Evolutionary conservation across 2,797 vertebrate genomes (phyloP).

Genomic region (Phataginus tricuspis): DNA sequence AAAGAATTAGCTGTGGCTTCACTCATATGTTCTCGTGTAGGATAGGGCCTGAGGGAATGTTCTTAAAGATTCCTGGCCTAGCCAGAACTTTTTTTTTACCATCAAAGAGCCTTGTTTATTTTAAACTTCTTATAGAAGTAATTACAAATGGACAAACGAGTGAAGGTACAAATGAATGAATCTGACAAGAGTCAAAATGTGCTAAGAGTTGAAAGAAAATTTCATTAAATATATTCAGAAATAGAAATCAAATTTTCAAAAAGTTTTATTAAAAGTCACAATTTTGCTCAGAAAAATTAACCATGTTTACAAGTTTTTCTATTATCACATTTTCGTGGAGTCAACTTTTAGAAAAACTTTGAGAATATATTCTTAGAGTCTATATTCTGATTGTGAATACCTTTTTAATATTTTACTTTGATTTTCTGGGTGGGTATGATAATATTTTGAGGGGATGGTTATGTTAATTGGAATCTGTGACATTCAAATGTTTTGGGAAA

Average conservation of each 20-base stretch:
- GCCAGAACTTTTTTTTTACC: constrained; percentile 30
- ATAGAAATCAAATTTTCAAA: constrained; percentile 55
- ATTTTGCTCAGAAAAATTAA: constrained; percentile 61
- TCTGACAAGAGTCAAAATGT: constrained; percentile 77
- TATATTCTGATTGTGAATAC: constrained; percentile 66
- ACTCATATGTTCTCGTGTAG: background rate
- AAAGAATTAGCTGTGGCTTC: background rate
- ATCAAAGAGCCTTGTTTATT: constrained; percentile 66
- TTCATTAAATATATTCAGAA: constrained; percentile 54
- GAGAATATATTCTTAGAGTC: constrained; percentile 47
- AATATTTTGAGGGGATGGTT: constrained; percentile 54
- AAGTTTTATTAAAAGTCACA: constrained; percentile 60
- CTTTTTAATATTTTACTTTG: constrained; percentile 44
- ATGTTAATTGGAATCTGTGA: background rate
- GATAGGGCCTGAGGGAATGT: constrained; percentile 43
- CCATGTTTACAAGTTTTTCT: constrained; percentile 47
- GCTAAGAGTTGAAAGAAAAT: constrained; percentile 75
- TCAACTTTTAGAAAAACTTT: constrained; percentile 50
- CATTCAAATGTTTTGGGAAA: constrained; percentile 25
- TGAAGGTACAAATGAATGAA: constrained; percentile 72
- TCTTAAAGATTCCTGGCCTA: background rate
- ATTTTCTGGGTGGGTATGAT: constrained; percentile 57
- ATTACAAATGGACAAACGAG: constrained; percentile 43
- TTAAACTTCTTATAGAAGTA: constrained; percentile 79
- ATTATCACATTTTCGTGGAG: constrained; percentile 49